Evolutionary conservation across 2,797 vertebrate species (phyloP).

Genomic region (Cuniculus paca): DNA sequence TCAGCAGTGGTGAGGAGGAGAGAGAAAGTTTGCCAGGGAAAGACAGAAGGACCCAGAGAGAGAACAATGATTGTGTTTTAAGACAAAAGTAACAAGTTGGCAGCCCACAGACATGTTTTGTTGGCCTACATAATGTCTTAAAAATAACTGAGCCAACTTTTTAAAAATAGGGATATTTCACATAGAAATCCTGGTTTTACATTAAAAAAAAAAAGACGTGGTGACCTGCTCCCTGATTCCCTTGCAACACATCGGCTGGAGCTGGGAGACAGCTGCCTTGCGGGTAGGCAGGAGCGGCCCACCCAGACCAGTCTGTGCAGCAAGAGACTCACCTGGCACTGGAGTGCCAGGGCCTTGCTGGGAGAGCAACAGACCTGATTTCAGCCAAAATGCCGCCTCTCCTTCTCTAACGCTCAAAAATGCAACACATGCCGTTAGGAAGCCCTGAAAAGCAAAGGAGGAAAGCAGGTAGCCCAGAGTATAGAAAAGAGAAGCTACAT

Average conservation of each 20-base stretch:
- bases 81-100: conserved; percentile 65
- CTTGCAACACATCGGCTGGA: not conserved
- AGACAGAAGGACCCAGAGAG: not conserved
- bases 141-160: conserved; percentile 80
- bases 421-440: not conserved
- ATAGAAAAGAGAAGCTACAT: not conserved
- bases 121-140: conserved; percentile 80
- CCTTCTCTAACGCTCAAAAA: not conserved
- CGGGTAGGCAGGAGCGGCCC: not conserved
- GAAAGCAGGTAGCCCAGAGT: conserved; percentile 19
- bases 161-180: conserved; percentile 76
- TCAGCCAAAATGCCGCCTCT: not conserved
- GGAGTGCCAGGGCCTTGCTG: not conserved
- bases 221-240: not conserved
- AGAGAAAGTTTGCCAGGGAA: not conserved
- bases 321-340: not conserved
- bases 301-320: not conserved
- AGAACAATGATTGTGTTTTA: conserved; percentile 59
- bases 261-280: not conserved
- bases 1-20: not conserved
- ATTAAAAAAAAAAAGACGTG: conserved; percentile 45
- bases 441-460: conserved; percentile 12
- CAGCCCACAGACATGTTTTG: conserved; percentile 67
- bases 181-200: conserved; percentile 55
- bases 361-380: not conserved